phyloP scores from a whole-genome alignment of 2,797 vertebrate species.

The Falco cherrug region DNA sequence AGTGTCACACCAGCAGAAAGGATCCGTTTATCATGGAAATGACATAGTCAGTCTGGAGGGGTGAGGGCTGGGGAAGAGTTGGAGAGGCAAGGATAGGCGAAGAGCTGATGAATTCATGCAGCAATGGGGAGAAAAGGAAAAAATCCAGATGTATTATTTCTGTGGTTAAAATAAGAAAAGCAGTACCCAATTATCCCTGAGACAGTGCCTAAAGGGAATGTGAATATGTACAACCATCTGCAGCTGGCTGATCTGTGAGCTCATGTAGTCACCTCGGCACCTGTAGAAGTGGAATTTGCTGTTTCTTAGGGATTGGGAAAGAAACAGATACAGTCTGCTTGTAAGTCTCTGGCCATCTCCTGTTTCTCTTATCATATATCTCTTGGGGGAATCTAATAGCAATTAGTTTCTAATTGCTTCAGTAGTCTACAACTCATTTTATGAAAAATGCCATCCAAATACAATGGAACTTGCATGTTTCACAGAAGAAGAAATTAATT shows the following conservation, averaged over 20 bases:
- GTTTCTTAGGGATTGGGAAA: background rate
- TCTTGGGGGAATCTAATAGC: constrained; percentile 6
- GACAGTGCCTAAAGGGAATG: background rate
- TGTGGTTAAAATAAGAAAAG: background rate
- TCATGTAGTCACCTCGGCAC: background rate
- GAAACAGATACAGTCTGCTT: background rate
- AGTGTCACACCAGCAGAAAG: background rate
- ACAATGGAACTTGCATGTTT: background rate
- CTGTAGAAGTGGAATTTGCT: background rate
- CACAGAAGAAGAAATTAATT: constrained; percentile 15
- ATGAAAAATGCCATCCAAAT: background rate
- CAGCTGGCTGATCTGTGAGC: background rate
- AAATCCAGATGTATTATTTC: background rate
- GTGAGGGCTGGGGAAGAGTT: background rate
- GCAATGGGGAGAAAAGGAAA: background rate
- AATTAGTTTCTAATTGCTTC: constrained; percentile 54
- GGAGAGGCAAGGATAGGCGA: background rate
- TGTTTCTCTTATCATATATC: background rate
- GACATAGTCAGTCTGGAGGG: background rate
- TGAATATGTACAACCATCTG: background rate
- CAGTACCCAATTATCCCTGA: background rate
- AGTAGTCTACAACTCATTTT: constrained; percentile 3
- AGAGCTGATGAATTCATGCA: background rate
- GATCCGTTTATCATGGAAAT: background rate
- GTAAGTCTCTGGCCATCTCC: background rate